These are phyloP conservation scores for Mellivora capensis DNA, from an alignment of 2,113 vertebrate genomes.

Conservation along the genomic window DNA sequence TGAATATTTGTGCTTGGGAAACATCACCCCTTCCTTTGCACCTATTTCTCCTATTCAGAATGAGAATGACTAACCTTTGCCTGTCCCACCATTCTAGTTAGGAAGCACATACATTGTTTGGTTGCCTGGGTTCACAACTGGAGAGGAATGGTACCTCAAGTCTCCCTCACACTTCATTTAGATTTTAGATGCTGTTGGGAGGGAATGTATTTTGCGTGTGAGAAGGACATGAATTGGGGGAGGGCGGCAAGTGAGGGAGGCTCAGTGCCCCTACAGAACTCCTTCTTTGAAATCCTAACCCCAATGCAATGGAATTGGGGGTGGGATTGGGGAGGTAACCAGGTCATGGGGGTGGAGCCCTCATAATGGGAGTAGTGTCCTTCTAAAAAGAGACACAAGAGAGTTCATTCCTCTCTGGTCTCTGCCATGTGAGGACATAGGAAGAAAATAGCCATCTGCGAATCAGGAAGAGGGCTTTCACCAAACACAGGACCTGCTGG, in stretches of 20 bases:
- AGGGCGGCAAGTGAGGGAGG: not conserved
- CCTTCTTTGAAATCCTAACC: not conserved
- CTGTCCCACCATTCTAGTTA: not conserved
- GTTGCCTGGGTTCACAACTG: not conserved
- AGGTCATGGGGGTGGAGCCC: not conserved
- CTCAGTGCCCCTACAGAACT: not conserved
- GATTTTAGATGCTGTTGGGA: not conserved
- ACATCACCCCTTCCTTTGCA: not conserved
- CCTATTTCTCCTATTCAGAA: not conserved
- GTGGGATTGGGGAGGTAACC: not conserved
- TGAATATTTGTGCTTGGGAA: rapidly evolving
- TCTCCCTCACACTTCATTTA: not conserved
- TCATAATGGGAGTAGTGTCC: not conserved
- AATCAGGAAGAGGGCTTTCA: not conserved
- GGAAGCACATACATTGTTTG: not conserved
- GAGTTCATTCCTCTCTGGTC: not conserved
- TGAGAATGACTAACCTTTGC: not conserved
- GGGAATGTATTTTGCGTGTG: not conserved
- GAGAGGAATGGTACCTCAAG: not conserved
- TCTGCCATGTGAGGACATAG: not conserved
- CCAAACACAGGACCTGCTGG: not conserved
- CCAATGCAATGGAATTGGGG: not conserved
- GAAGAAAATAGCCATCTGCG: too few relatives aligned
- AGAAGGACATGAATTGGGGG: not conserved
- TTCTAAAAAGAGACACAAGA: not conserved